Percentiles rank a stretch among this genome's conserved stretches.
These are phyloP conservation scores for Hydropsyche betteni DNA, from an alignment of 2,888 invertebrate genomes.

Conservation along the genomic window DNA sequence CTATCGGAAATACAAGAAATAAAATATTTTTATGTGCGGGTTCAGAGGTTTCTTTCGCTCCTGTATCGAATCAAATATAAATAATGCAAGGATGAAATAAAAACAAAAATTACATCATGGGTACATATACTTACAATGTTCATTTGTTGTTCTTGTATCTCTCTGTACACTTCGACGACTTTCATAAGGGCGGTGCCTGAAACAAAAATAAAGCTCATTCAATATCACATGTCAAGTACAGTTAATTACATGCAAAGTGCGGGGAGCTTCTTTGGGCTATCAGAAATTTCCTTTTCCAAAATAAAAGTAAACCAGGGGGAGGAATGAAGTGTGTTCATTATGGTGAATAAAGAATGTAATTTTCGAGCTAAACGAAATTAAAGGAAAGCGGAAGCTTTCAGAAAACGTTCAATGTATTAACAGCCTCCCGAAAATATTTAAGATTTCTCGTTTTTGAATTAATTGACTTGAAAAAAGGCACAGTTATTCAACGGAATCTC, in stretches of 20 bases:
- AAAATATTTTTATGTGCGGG: slow-evolving; percentile 49
- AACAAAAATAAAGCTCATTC: slow-evolving; percentile 56
- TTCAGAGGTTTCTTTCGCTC: slow-evolving; percentile 40
- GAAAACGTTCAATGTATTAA: slow-evolving; percentile 38
- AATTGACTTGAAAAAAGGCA: slow-evolving; percentile 28
- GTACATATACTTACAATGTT: slow-evolving; percentile 89
- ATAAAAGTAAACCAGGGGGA: slow-evolving; percentile 5
- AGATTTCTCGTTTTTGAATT: slow-evolving; percentile 33
- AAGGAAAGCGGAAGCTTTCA: slow-evolving; percentile 35
- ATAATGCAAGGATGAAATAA: slow-evolving; percentile 25
- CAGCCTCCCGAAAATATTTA: slow-evolving; percentile 37
- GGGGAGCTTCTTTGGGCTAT: no score
- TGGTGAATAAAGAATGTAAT: slow-evolving; percentile 35
- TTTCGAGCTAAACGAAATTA: slow-evolving; percentile 39
- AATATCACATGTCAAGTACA: no score
- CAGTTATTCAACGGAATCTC: slow-evolving; percentile 32
- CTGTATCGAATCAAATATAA: slow-evolving; percentile 29
- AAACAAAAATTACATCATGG: slow-evolving; percentile 58
- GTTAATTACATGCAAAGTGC: slow-evolving; percentile 1
- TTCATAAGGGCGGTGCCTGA: slow-evolving; percentile 90
- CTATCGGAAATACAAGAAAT: slow-evolving; percentile 50
- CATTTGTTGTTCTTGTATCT: slow-evolving; percentile 94
- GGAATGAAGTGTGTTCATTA: slow-evolving; percentile 31
- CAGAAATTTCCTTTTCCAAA: slow-evolving; percentile 13
- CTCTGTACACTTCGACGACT: slow-evolving; percentile 92